A percentile compares a stretch with the other conserved stretches of the same genome.
These are phyloP conservation scores for Apteryx owenii DNA, from an alignment of 2,113 vertebrate genomes.

Conservation along the genomic window DNA sequence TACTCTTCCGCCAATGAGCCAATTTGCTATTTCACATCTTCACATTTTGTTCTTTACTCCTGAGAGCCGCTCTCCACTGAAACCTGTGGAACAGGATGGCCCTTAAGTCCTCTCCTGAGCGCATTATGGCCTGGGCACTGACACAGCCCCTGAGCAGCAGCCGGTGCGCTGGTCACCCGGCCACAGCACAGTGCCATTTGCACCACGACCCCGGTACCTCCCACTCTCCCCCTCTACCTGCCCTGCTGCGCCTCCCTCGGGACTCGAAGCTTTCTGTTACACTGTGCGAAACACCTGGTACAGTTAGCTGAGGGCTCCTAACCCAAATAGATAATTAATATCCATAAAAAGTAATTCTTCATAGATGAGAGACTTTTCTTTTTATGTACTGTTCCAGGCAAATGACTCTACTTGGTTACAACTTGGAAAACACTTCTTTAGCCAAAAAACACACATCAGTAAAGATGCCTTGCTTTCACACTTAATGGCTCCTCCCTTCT, in stretches of 20 bases:
- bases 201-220: fast-evolving
- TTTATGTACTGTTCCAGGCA: neutral
- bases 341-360: neutral
- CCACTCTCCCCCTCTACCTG: neutral
- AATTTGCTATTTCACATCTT: neutral
- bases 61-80: neutral
- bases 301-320: neutral
- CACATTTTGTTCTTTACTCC: neutral
- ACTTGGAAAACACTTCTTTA: neutral
- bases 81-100: neutral
- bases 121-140: fast-evolving
- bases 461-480: neutral
- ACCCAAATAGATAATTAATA: neutral
- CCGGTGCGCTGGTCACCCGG: fast-evolving
- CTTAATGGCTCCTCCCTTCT: neutral
- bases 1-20: neutral
- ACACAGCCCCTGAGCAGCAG: neutral
- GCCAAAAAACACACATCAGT: neutral
- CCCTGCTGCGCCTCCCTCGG: neutral
- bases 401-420: neutral
- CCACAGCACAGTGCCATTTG: neutral
- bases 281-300: fast-evolving
- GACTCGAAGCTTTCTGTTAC: neutral
- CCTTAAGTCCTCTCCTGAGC: fast-evolving
- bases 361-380: neutral